A percentile compares a stretch with the other conserved stretches of the same genome.
Evolutionary conservation across 2,888 invertebrate species (phyloP).

Genomic region (Heliconius sara): DNA sequence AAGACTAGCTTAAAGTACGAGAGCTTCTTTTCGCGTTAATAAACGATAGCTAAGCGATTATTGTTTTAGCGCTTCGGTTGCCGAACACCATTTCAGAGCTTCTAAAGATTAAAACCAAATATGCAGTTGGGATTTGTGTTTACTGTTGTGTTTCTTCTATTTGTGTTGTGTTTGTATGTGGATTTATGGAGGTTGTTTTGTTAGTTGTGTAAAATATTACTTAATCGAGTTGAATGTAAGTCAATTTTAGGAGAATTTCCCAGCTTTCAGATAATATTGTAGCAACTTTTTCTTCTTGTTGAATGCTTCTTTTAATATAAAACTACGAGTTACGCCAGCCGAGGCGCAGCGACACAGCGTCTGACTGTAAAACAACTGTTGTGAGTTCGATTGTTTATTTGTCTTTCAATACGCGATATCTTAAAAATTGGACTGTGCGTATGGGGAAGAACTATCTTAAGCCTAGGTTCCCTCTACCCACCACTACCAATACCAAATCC

Average conservation of each 20-base stretch:
- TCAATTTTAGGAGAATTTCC: no score
- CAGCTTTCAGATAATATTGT: no score
- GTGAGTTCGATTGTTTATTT: no score
- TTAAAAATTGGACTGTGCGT: background rate
- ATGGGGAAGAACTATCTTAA: background rate
- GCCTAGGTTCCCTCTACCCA: background rate
- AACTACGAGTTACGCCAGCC: no score
- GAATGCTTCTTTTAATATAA: no score
- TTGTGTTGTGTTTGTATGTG: conserved; percentile 16
- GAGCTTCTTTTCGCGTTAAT: conserved; percentile 53
- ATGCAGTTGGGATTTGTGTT: conserved; percentile 37
- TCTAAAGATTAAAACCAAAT: conserved; percentile 41
- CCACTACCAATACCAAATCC: background rate
- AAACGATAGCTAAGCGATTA: conserved; percentile 60
- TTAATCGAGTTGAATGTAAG: background rate
- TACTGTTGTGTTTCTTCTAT: conserved; percentile 27
- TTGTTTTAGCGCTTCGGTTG: conserved; percentile 46
- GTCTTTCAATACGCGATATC: no score
- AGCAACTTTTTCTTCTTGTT: no score
- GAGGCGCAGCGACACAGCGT: no score
- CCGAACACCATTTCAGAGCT: conserved; percentile 30
- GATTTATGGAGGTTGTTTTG: background rate
- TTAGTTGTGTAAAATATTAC: background rate
- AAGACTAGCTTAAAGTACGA: conserved; percentile 61
- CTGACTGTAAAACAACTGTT: no score